Conservation (phyloP, 2,113 vertebrate species). For the Malurus cyaneus region DNA sequence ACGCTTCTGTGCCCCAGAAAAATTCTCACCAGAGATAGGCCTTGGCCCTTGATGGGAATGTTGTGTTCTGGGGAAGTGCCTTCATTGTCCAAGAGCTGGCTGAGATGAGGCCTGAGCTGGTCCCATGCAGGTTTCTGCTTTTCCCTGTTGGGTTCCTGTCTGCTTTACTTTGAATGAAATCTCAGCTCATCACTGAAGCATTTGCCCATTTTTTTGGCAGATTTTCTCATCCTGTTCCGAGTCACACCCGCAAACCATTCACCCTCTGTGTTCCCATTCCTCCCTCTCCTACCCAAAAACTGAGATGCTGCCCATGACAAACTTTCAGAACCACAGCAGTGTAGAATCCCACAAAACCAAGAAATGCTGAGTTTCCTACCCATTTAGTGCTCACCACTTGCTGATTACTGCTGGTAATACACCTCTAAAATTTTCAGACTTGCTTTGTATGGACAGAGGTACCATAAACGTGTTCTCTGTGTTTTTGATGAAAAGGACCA, state of each 20-base stretch:
- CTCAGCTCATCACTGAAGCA: neutral
- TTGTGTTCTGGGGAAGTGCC: neutral
- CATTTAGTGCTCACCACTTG: neutral
- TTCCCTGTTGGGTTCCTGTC: neutral
- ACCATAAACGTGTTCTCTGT: neutral
- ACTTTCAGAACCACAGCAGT: neutral
- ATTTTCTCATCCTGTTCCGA: neutral
- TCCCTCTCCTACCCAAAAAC: neutral
- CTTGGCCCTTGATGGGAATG: neutral
- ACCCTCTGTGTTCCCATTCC: neutral
- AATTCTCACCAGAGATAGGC: neutral
- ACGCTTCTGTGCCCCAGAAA: neutral
- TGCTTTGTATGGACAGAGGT: neutral
- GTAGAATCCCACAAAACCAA: neutral
- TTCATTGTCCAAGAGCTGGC: neutral
- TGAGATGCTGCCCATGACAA: fast-evolving
- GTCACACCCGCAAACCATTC: neutral
- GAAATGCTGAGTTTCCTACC: constrained; percentile 1
- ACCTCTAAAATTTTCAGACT: neutral
- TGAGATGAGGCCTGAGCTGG: neutral
- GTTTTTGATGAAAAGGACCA: neutral
- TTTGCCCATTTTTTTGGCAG: neutral
- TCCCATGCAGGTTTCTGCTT: neutral
- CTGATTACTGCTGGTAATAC: neutral
- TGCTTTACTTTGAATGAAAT: neutral